Evolutionary conservation across 2,888 invertebrate genomes (phyloP).

Genomic region (Folsomia candida): DNA sequence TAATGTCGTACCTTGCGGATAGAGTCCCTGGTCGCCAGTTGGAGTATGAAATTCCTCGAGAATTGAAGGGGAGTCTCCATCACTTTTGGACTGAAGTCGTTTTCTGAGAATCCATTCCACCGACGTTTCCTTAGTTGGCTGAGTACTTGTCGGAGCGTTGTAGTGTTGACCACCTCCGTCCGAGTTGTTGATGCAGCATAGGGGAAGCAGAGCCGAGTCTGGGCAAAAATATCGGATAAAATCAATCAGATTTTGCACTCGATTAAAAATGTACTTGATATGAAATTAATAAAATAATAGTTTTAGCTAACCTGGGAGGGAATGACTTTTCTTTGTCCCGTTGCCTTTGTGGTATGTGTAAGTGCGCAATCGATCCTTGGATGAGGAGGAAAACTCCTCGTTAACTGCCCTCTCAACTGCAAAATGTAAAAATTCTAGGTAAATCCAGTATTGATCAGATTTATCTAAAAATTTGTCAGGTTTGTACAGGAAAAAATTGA

Average conservation of each 20-base stretch:
- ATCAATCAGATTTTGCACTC: too few relatives aligned
- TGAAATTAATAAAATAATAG: too few relatives aligned
- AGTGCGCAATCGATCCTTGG: conserved; percentile 21
- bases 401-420: conserved; percentile 27
- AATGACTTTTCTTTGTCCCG: conserved; percentile 44
- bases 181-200: conserved; percentile 40
- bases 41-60: conserved; percentile 24
- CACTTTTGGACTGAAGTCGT: conserved; percentile 46
- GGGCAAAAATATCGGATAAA: too few relatives aligned
- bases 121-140: conserved; percentile 23
- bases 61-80: conserved; percentile 36
- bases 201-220: conserved; percentile 41
- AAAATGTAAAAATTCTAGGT: too few relatives aligned
- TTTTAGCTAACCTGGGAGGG: too few relatives aligned
- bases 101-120: conserved; percentile 48
- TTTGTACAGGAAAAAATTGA: not conserved
- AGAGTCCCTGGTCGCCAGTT: too few relatives aligned
- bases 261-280: too few relatives aligned
- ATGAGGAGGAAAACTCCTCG: conserved; percentile 26
- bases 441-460: not conserved
- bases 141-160: conserved; percentile 6
- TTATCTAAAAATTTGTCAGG: not conserved
- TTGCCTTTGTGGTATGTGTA: conserved; percentile 15
- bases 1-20: too few relatives aligned
- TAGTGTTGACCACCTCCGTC: conserved; percentile 22